These are phyloP conservation scores for Oreochromis niloticus DNA, from an alignment of 2,113 vertebrate genomes.

Conservation along the genomic window DNA sequence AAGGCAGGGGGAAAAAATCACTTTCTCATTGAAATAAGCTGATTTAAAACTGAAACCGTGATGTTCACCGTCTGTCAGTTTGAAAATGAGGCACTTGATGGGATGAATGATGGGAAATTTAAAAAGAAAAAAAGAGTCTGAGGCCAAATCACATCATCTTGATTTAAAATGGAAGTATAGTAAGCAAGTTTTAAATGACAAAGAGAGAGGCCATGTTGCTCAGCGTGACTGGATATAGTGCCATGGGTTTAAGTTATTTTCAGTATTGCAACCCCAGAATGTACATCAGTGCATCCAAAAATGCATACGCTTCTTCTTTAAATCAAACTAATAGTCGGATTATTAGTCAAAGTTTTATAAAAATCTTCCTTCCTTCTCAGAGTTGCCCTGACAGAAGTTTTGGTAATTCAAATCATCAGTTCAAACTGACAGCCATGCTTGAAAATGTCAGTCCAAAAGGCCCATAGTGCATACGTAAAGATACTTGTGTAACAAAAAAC, in stretches of 20 bases:
- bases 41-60: slow-evolving; percentile 1
- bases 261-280: slow-evolving; percentile 20
- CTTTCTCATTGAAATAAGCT: not conserved
- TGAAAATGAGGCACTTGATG: not conserved
- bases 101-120: not conserved
- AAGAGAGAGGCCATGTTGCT: not conserved
- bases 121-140: not conserved
- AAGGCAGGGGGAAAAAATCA: not conserved
- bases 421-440: slow-evolving; percentile 63
- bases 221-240: not conserved
- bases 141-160: slow-evolving; percentile 11
- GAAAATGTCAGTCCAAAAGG: slow-evolving; percentile 38
- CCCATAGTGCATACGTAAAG: slow-evolving; percentile 6
- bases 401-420: slow-evolving; percentile 42
- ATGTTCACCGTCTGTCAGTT: not conserved
- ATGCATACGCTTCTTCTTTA: not conserved
- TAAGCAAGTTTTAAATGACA: not conserved
- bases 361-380: slow-evolving; percentile 8
- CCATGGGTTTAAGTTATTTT: slow-evolving; percentile 17
- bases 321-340: slow-evolving; percentile 4
- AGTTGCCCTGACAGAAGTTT: slow-evolving; percentile 30
- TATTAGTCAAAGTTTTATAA: slow-evolving; percentile 5
- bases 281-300: slow-evolving; percentile 16
- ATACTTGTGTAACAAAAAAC: not conserved
- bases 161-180: not conserved